phyloP scores from a whole-genome alignment of 2,888 invertebrate species.

The Drosophila gaucha region DNA sequence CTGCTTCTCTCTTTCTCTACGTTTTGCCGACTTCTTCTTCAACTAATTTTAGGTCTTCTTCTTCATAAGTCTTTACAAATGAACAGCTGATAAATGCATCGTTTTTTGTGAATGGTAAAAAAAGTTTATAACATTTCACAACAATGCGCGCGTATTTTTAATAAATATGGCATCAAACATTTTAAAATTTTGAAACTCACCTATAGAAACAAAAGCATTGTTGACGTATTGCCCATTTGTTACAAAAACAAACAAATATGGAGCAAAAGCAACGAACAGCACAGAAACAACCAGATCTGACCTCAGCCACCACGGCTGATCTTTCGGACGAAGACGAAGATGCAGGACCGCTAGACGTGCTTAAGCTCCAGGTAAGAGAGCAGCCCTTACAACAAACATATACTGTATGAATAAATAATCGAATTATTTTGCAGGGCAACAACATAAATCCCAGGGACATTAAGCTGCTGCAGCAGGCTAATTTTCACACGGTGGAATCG shows the following conservation, averaged over 20 bases:
- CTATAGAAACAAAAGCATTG: neutral
- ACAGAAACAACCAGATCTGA: slow-evolving; percentile 54
- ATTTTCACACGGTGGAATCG: slow-evolving; percentile 97
- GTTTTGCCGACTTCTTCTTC: slow-evolving; percentile 1
- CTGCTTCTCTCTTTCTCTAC: slow-evolving; percentile 15
- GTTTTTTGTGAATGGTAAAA: slow-evolving; percentile 28
- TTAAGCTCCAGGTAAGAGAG: slow-evolving; percentile 89
- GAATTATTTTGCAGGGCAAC: slow-evolving; percentile 88
- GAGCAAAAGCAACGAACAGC: slow-evolving; percentile 53
- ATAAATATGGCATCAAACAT: slow-evolving; percentile 20
- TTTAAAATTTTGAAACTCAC: slow-evolving; percentile 9
- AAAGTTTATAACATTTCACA: slow-evolving; percentile 43
- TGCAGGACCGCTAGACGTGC: slow-evolving; percentile 89
- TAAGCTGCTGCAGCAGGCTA: slow-evolving; percentile 96
- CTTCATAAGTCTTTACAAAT: neutral
- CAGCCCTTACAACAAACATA: neutral
- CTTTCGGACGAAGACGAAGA: slow-evolving; percentile 86
- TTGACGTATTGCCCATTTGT: slow-evolving; percentile 8
- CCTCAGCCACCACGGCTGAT: slow-evolving; percentile 86
- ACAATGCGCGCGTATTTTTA: slow-evolving; percentile 47
- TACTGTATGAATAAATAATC: neutral
- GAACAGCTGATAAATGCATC: neutral
- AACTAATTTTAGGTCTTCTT: slow-evolving; percentile 19
- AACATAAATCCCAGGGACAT: slow-evolving; percentile 96
- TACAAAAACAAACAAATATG: slow-evolving; percentile 24